Conservation (phyloP, 2,113 vertebrate genomes). For the Cynopterus brachyotis region DNA sequence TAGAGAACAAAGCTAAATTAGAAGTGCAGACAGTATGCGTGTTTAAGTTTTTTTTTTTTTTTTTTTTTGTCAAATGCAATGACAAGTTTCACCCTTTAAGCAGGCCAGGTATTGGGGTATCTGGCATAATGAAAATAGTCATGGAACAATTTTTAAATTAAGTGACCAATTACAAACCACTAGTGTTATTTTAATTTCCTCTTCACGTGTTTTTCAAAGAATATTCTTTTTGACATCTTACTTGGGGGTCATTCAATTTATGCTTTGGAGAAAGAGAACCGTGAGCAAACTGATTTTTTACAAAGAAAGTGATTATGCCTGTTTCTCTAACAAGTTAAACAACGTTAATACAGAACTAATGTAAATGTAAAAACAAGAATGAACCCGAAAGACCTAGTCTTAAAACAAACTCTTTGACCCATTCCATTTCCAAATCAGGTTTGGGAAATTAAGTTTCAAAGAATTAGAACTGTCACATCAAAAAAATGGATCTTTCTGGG, state of each 20-base stretch:
- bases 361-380: background rate
- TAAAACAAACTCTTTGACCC: background rate
- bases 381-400: background rate
- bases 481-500: background rate
- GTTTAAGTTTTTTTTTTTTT: too few species aligned
- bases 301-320: background rate
- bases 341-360: background rate
- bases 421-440: background rate
- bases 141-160: background rate
- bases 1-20: background rate
- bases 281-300: background rate
- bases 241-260: background rate
- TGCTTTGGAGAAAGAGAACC: background rate
- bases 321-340: background rate
- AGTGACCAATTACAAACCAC: background rate
- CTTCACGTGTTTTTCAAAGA: background rate
- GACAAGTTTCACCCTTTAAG: background rate
- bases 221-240: background rate
- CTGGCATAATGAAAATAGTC: background rate
- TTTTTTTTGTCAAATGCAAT: background rate
- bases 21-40: background rate
- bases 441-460: background rate
- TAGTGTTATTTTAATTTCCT: background rate
- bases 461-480: background rate
- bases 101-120: background rate